Evolutionary conservation across 2,113 vertebrate genomes (phyloP).

Genomic region (Peromyscus leucopus): DNA sequence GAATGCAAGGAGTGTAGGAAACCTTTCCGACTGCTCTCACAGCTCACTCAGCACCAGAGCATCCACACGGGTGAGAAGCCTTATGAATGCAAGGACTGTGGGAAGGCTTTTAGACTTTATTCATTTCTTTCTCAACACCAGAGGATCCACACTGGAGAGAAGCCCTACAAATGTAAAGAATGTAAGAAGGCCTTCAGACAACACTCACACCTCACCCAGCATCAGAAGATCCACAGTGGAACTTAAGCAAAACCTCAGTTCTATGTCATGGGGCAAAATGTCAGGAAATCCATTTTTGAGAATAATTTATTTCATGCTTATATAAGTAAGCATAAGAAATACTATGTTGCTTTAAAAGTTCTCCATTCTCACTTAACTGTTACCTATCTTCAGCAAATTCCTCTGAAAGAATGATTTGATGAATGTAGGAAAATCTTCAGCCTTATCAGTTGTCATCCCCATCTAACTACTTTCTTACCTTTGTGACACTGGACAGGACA

Average conservation of each 20-base stretch:
- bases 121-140: conserved; percentile 81
- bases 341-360: conserved; percentile 51
- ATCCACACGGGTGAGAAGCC: conserved; percentile 81
- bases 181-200: conserved; percentile 84
- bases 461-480: conserved; percentile 33
- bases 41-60: conserved; percentile 78
- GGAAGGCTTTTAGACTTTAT: conserved; percentile 81
- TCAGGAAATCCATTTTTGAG: conserved; percentile 48
- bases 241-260: conserved; percentile 73
- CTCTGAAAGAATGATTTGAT: conserved; percentile 43
- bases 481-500: conserved; percentile 23
- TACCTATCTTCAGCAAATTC: conserved; percentile 49
- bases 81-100: conserved; percentile 79
- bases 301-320: conserved; percentile 48
- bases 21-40: conserved; percentile 73
- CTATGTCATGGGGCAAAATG: background rate
- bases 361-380: background rate
- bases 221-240: conserved; percentile 83
- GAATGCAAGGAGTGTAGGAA: conserved; percentile 80
- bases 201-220: conserved; percentile 79
- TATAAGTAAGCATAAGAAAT: conserved; percentile 15
- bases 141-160: conserved; percentile 81
- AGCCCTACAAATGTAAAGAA: conserved; percentile 81
- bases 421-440: conserved; percentile 51
- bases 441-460: background rate